Base-by-base conservation (phyloP, 2,797 vertebrate genomes). In the Chrysocyon brachyurus region DNA sequence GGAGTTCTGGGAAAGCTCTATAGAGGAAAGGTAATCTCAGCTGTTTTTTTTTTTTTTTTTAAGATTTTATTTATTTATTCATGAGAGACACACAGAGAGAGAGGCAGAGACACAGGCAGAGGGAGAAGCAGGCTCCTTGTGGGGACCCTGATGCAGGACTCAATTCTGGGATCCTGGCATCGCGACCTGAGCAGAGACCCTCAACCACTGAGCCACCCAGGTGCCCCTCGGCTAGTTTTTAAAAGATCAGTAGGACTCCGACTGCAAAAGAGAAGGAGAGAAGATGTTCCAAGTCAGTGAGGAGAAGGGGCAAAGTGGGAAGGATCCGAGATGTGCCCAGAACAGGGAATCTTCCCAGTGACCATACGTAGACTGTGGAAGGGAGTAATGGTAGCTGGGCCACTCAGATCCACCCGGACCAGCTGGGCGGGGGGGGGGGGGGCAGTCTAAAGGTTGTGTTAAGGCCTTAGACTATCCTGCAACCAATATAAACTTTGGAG, bases 341-440 rank as follows among this genome's bases (percentile, higher is more conserved):
- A 46, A 52, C 10, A 63, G n/a, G 59, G 17, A 54, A 5, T 24
- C 19, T 57, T 49, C 64, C 31, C 21, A 36, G 40, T 28, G 19
- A 11, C 21, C 26, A 15, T 26, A 54, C 22, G 0, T 0, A 4
- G 22, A 14, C n/a, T 22, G 1, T 14, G 5, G 4, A 14, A 63
- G 61, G 14, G n/a, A 17, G 33, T 26, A 3, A 40, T 21, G 9
- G 52, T 57, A n/a, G 70, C 59, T 11, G 9, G 36, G 56, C 16
- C 64, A 8, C 49, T 54, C 85, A 79, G 22, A 26, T 0, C 33
- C 49, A 22, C 9, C 0, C 0, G 17, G 11, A 59, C 19, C 36
- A 28, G 49, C 2, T 36, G 3, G 36, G 36, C 36, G 3, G 36
- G 36, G 36, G 8, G 0, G 8, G 40, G 40, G 3, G 40, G 2